Percentiles rank a stretch among this genome's conserved stretches.
phyloP scores from a whole-genome alignment of 2,113 vertebrate genomes.

The Pithys albifrons region DNA sequence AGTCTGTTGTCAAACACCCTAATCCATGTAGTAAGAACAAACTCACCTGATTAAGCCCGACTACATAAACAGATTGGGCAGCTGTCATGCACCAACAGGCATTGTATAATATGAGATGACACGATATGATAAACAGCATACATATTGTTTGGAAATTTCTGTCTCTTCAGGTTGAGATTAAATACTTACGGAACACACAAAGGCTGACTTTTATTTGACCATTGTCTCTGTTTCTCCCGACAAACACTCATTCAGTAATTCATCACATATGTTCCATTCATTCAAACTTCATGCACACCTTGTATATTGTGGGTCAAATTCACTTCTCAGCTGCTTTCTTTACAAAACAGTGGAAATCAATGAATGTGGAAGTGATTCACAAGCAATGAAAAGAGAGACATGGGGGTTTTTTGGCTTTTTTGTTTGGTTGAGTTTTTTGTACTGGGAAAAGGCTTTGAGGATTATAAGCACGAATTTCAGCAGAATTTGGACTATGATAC shows the following conservation, averaged over 20 bases:
- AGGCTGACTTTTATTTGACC: slow-evolving; percentile 1
- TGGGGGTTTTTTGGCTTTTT: neutral
- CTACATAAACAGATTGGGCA: slow-evolving; percentile 68
- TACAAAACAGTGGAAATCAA: slow-evolving; percentile 28
- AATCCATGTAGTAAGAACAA: slow-evolving; percentile 60
- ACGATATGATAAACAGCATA: neutral
- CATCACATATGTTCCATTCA: slow-evolving; percentile 33
- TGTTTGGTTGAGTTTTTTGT: neutral
- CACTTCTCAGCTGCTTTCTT: slow-evolving; percentile 16
- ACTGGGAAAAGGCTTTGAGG: neutral
- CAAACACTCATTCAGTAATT: slow-evolving; percentile 30
- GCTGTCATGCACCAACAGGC: neutral
- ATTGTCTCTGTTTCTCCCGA: slow-evolving; percentile 13
- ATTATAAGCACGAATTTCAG: slow-evolving; percentile 32
- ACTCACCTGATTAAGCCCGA: slow-evolving; percentile 58
- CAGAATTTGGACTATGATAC: slow-evolving; percentile 12
- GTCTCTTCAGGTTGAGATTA: slow-evolving; percentile 8
- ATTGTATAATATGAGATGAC: slow-evolving; percentile 38
- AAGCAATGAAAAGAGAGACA: neutral
- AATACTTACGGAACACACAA: slow-evolving; percentile 14
- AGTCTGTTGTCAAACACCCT: slow-evolving; percentile 52
- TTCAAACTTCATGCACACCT: slow-evolving; percentile 39
- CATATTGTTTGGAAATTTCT: slow-evolving; percentile 10
- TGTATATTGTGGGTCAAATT: neutral
- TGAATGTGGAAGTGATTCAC: slow-evolving; percentile 35